Base-by-base conservation (phyloP, 2,113 vertebrate species). In the Poeciliopsis retropinna region DNA sequence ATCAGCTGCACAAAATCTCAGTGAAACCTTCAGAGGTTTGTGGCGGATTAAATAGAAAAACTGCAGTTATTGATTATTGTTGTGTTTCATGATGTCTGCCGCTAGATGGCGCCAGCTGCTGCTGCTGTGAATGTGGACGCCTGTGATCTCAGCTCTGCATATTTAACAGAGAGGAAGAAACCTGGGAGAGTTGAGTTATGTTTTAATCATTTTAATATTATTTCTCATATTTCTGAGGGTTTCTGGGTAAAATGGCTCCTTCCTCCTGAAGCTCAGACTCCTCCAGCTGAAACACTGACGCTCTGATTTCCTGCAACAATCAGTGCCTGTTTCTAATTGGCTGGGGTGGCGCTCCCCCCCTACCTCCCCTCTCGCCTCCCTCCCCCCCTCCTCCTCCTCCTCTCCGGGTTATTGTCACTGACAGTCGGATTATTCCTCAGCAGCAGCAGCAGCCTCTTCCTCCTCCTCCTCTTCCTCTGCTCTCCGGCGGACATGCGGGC, bases 401-500 rank as follows among this genome's bases (percentile, higher is more conserved):
- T 70, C 83, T 65, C 78, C 62, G 84, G 76, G 70, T 86, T 90
- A 87, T 89, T 90, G 88, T 88, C 86, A 47, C 80, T 89, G 89
- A 90, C 92, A 93, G 88, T 89, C 84, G 88, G 91, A 88, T 91
- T 91, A 87, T 82, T 90, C 87, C 70, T 80, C 89, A 82, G 91
- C 39, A 41, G 39, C 39, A 41, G 88, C 85, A 84, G 82, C 72
- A 22, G 84, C 81, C 19, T 67, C 34, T 37, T 37, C 34, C 10
- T 37, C 34, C 2, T 37, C 32, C 7, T 70, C 44, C 39, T 64
- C 51, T 11, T 37, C 34, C 34, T 37, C 34, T 37, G 34, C 22
- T 3, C 67, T 69, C 54, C 34, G 78, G 44, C 72, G 54, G 83
- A 92, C 88, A 83, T 94, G 94, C 91, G 85, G 83, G 47, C 88